Evolutionary conservation across 1,140 invertebrate genomes (phyloP), one percentile per base, ranked within the genome.

Genomic region (Drosophila subpulchrella): DNA sequence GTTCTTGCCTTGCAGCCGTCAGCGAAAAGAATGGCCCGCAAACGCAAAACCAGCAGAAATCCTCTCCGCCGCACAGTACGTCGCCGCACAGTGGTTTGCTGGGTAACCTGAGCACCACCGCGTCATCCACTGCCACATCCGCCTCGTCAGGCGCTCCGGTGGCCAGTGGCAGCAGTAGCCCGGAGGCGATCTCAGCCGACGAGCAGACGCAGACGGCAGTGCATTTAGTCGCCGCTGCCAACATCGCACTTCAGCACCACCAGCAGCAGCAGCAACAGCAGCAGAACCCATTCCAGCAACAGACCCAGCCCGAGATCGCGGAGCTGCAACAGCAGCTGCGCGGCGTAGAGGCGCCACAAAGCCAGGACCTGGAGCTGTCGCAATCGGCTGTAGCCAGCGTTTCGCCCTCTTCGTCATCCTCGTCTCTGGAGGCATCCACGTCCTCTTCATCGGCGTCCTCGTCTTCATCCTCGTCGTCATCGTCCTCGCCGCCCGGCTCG

Each of bases 11-110:
- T 48, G 42, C 47, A 91, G 90, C 91, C 71, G 91, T 91, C 58
- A 91, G 72, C 46, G 91, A 92, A 78, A 92, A 91, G 50, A 91
- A 91, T 85, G 84, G 88, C 78, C 75, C 91, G 65, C 84, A 84
- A 72, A 56, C 59, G 38, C 73, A 86, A 84, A 83, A 84, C 62
- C 73, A 72, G 57, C 68, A 91, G 56, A 91, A 90, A 67, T 91
- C 88, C n/a, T 89, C 88, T 54, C 91, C 83, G 57, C 91, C 86
- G 42, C 91, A 90, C 53, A 90, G 77, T 30, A 81, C 75, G 36
- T 75, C 83, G 48, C 83, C 80, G 44, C 88, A 90, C 41, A 58
- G 62, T 34, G 86, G 82, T 30, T 32, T 86, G 10, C 36, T 90
- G 42, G 85, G 81, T n/a, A 91, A 73, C 75, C 60, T 91, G 44